Evolutionary conservation across 1,140 invertebrate genomes (phyloP), one percentile per base, ranked within the genome.

Genomic region (Tetraneura akinire): DNA sequence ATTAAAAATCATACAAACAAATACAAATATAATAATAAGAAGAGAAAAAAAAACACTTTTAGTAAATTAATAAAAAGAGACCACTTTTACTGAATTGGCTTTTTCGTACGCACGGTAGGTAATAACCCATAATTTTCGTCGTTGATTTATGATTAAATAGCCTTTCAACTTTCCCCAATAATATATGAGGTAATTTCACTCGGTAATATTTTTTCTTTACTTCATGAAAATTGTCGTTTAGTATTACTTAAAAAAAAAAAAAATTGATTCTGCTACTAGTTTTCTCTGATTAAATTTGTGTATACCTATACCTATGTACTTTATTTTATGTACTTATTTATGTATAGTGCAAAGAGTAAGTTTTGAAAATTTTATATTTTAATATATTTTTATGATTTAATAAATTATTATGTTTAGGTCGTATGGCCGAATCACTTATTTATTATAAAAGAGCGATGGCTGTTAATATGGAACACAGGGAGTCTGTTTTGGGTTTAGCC

Each of bases 371-470:
- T 37, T 37, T 37, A 3, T 37, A 37, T 60, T 60, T 57, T 16
- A 29, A 0, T 60, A 26, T 6, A 14, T 60, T 14, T 60, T 1
- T 62, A 11, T 42, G n/a, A 45, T n/a, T 66, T 3, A 66, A 21
- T 3, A 8, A 62, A 66, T 66, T 71, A 14, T 81, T 60, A 84
- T 82, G 81, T 83, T 1, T 82, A 89, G 88, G 86, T 70, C 86
- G 87, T 11, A 83, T 86, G 73, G 83, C 86, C 5, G 80, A 86
- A 42, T 86, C 88, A 5, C 83, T 91, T 32, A 85, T 88, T 74
- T 89, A 90, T 83, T 91, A 91, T 84, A 88, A 88, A 81, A 87
- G 84, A 82, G 89, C 89, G 13, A 86, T 92, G 83, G 83, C 86
- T 81, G 85, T 85, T 80, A 88, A 85, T 47, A 85, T 88, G 42